phyloP scores from a whole-genome alignment of 2,888 invertebrate genomes.

The Thyatira batis region DNA sequence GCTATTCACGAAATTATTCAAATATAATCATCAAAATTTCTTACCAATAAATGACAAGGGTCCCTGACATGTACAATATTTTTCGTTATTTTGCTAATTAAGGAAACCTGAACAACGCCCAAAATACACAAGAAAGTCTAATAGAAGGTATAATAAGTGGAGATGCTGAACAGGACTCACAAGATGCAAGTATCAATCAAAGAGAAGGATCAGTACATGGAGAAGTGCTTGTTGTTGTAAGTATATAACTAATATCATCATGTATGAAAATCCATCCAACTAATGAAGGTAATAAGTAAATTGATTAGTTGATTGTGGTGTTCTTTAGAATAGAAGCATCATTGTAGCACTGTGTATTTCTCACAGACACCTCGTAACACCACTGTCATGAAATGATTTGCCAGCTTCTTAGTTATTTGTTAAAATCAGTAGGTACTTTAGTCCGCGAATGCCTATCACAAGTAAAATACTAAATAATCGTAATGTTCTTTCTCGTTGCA shows the following conservation, averaged over 20 bases:
- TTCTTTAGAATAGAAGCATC: conserved; percentile 72
- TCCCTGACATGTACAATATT: conserved; percentile 79
- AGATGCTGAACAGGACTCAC: conserved; percentile 74
- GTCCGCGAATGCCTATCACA: conserved; percentile 55
- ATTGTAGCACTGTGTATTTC: conserved; percentile 69
- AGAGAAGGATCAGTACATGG: conserved; percentile 64
- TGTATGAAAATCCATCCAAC: conserved; percentile 54
- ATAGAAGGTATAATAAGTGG: conserved; percentile 77
- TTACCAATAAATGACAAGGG: conserved; percentile 64
- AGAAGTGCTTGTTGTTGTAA: conserved; percentile 72
- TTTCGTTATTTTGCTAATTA: conserved; percentile 81
- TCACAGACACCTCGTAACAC: conserved; percentile 74
- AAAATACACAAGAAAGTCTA: conserved; percentile 74
- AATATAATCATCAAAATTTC: conserved; percentile 56
- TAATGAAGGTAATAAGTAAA: conserved; percentile 70
- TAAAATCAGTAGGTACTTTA: conserved; percentile 36
- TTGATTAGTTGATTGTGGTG: conserved; percentile 73
- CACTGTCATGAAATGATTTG: conserved; percentile 74
- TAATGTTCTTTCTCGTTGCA: not conserved
- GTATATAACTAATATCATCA: conserved; percentile 60
- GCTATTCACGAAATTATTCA: conserved; percentile 69
- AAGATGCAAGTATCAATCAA: conserved; percentile 74
- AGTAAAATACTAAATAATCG: conserved; percentile 6
- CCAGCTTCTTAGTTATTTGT: conserved; percentile 75
- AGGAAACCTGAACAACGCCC: conserved; percentile 73